Evolutionary conservation across 2,113 vertebrate genomes (phyloP).

Genomic region (Polypterus bichir): DNA sequence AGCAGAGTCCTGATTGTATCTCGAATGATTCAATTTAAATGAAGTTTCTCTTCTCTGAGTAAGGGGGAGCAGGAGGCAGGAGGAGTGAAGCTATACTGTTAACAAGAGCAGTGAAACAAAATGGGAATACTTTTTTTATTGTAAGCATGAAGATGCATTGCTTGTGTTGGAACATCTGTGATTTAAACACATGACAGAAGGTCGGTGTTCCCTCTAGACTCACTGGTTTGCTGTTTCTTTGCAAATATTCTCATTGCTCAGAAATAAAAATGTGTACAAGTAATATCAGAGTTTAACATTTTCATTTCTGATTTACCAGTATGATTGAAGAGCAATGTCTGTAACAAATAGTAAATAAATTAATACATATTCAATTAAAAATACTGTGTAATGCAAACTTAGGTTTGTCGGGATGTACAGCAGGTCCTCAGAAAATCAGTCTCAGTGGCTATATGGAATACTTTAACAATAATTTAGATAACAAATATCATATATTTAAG

Average conservation of each 20-base stretch:
- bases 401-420: not conserved
- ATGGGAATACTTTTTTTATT: constrained; percentile 3
- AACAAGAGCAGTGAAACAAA: constrained; percentile 14
- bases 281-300: no score
- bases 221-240: no score
- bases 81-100: not conserved
- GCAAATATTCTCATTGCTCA: no score
- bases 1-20: constrained; percentile 7
- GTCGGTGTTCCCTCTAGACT: constrained; percentile 19
- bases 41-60: constrained; percentile 4
- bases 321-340: no score
- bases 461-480: no score
- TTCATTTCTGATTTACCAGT: no score
- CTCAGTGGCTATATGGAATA: no score
- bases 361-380: no score
- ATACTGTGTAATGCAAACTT: not conserved
- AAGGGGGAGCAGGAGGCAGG: constrained; percentile 7
- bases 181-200: constrained; percentile 33
- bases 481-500: no score
- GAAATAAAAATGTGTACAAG: no score
- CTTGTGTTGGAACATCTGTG: constrained; percentile 41
- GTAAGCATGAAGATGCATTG: constrained; percentile 12
- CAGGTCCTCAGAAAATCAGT: no score
- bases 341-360: no score
- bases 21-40: constrained; percentile 12